Evolutionary conservation across 2,888 invertebrate genomes (phyloP), one percentile per base, ranked within the genome.

Genomic region (Malthinus seriepunctatus): DNA sequence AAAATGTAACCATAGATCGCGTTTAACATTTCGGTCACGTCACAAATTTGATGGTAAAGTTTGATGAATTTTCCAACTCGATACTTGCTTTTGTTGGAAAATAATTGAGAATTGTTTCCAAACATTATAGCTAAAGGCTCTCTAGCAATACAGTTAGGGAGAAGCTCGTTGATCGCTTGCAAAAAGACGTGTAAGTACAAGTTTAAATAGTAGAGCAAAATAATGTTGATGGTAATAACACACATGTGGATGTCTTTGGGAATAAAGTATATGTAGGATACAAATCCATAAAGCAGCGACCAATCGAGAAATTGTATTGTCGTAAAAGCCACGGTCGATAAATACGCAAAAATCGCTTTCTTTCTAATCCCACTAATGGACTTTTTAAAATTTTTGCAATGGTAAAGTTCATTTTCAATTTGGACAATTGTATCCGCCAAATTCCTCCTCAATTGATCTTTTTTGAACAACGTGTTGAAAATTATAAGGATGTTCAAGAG

Each of bases 31-130:
- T 51, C 55, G 3, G 49, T 34, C 33, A 55, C 32, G 47, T 64
- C 64, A 37, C 64, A 64, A 3, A 64, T 46, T 15, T 55, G 32
- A 48, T 62, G 55, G 15, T 64, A 55, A 34, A 56, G 51, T 50
- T 55, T 59, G 12, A 62, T 8, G 34, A 59, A 56, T 11, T 6
- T 9, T 11, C 12, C 1, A 4, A 42, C 10, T 2, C 9, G 10
- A 6, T 5, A 1, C 23, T 15, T 9, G 6, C 12, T 1, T n/a
- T 9, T 15, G 6, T 9, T 9, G 5, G n/a, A 5, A 10, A 10
- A 35, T 10, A 35, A 10, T 35, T 35, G 3, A 5, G 3, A 10
- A 10, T 35, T 9, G 35, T 35, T 5, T 35, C 9, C 4, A 9
- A 35, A 10, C 1, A 35, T 10, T 35, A 23, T 23, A 2, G 23